Evolutionary conservation across 2,888 invertebrate genomes (phyloP).

Genomic region (Drosophila multiciliata): DNA sequence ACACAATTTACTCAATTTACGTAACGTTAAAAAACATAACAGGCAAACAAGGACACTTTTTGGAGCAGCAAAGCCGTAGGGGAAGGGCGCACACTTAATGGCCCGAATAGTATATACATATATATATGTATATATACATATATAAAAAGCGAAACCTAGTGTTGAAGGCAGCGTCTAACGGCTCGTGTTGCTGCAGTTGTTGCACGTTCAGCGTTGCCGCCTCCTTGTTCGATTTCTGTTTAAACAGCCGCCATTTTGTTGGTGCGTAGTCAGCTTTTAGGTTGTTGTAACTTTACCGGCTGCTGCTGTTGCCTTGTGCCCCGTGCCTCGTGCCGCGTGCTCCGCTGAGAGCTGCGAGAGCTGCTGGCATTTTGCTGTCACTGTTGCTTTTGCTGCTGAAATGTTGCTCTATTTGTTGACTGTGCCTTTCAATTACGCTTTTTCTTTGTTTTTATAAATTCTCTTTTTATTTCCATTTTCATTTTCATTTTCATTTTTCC

Average conservation of each 20-base stretch:
- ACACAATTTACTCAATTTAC: slow-evolving; percentile 72
- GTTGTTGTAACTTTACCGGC: slow-evolving; percentile 14
- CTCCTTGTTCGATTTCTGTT: slow-evolving; percentile 37
- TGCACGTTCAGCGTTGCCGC: neutral
- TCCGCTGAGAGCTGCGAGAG: slow-evolving; percentile 1
- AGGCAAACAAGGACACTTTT: slow-evolving; percentile 59
- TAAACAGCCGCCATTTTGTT: slow-evolving; percentile 64
- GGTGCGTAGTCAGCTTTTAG: slow-evolving; percentile 34
- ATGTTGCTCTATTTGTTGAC: slow-evolving; percentile 58
- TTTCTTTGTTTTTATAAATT: slow-evolving; percentile 17
- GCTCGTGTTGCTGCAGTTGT: slow-evolving; percentile 11
- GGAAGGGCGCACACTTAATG: slow-evolving; percentile 32
- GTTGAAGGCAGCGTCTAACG: slow-evolving; percentile 31
- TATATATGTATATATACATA: neutral
- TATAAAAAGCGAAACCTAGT: slow-evolving; percentile 8
- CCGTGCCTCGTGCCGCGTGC: neutral
- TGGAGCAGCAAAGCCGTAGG: neutral
- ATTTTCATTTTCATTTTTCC: neutral
- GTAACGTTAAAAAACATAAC: slow-evolving; percentile 68
- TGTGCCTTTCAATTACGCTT: slow-evolving; percentile 16
- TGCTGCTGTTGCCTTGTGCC: slow-evolving; percentile 12
- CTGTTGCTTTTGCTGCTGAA: slow-evolving; percentile 44
- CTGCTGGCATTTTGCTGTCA: slow-evolving; percentile 55
- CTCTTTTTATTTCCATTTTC: slow-evolving; percentile 4
- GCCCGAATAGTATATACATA: slow-evolving; percentile 20